Base-by-base conservation (phyloP, 2,113 vertebrate species). In the Halcyon malimbica region DNA sequence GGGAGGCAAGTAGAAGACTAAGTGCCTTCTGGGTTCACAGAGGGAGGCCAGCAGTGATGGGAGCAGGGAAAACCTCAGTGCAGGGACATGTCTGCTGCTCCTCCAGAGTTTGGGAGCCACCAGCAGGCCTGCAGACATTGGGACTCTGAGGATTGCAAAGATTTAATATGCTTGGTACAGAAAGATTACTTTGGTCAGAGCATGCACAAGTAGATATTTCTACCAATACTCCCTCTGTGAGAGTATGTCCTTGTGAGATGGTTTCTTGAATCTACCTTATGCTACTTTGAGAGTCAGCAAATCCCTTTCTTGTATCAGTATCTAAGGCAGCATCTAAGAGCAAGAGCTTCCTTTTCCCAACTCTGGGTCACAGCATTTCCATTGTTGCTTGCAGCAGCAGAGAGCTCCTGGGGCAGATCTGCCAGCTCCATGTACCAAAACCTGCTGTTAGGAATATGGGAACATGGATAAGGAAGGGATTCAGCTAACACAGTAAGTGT, bases 211-310 rank as follows among this genome's bases (percentile, higher is more conserved):
- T 54, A 69, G 46, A 5, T 56, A 70, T 21, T 80, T 87, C 68
- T 74, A 35, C 18, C 0, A 0, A 33, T 54, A 42, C 5, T 64
- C 25, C 25, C 37, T 25, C 31, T 48, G 24, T 4, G 9, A 35
- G 44, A 91, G 7, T 3, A 19, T 5, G 16, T 20, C 65, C 10
- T 33, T 24, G 15, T 39, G 68, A 67, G 54, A 51, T 24, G 39
- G 17, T 5, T 59, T 60, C 48, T 74, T 90, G 68, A 83, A 33
- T 90, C 90, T 60, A 78, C 0, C 1, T 83, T 59, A 46, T 9
- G 12, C 35, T 65, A 62, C 25, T 78, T 63, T 2, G 35, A 35
- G 51, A 31, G 28, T 76, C 69, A 79, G 28, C 48, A 46, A 31
- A 20, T 65, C 62, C 14, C 19, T 73, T 41, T 71, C 35, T 21